These are phyloP conservation scores for Mesembrinibis cayennensis DNA, from an alignment of 2,113 vertebrate genomes.

Conservation along the genomic window DNA sequence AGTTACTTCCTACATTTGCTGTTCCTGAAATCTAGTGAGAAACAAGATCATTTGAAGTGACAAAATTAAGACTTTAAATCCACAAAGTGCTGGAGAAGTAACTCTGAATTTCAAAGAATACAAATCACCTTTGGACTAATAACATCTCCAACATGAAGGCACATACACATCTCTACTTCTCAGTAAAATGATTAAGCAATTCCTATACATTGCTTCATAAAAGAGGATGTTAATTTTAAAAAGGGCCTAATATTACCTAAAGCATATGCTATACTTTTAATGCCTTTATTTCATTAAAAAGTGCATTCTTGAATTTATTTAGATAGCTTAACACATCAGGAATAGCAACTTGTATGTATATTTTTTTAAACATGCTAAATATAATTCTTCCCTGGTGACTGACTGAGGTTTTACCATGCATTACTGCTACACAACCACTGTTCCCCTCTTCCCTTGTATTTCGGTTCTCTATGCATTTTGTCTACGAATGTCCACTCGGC, in stretches of 20 bases:
- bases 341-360: not conserved
- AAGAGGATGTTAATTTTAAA: not conserved
- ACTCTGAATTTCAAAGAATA: not conserved
- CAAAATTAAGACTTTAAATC: not conserved
- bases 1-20: not conserved
- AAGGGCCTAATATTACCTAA: not conserved
- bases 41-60: not conserved
- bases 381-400: not conserved
- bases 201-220: not conserved
- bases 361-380: not conserved
- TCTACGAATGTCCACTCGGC: not conserved
- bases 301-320: not conserved
- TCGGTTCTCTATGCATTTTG: not conserved
- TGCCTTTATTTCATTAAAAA: not conserved
- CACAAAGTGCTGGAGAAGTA: not conserved
- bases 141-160: not conserved
- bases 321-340: not conserved
- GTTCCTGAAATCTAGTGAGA: not conserved
- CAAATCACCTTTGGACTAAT: not conserved
- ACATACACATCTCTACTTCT: not conserved
- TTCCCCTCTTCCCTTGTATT: not conserved
- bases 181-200: not conserved
- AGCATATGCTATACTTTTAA: not conserved
- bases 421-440: not conserved
- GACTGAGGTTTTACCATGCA: not conserved